Evolutionary conservation across 2,113 vertebrate species (phyloP).

Genomic region (Forbesichthys agassizii): DNA sequence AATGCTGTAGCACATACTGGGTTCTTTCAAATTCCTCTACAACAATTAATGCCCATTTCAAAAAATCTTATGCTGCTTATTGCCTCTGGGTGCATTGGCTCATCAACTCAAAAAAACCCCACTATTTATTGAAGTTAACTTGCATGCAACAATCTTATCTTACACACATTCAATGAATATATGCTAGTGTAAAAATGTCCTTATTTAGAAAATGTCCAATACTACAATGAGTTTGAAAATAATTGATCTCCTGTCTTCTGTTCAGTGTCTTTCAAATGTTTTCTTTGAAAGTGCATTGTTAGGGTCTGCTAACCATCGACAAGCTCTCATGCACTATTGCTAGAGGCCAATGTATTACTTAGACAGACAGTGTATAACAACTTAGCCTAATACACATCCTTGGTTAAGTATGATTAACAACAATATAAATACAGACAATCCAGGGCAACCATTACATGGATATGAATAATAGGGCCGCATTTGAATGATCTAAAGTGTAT

Average conservation of each 20-base stretch:
- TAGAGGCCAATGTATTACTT: background rate
- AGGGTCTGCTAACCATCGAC: background rate
- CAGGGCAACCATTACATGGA: too few relatives aligned
- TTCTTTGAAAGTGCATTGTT: constrained; percentile 5
- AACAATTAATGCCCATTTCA: too few relatives aligned
- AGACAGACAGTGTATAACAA: background rate
- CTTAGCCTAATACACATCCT: background rate
- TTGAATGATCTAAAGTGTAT: too few relatives aligned
- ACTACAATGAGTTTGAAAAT: background rate
- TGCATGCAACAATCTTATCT: too few relatives aligned
- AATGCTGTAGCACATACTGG: background rate
- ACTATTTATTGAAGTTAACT: too few relatives aligned
- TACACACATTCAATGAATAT: too few relatives aligned
- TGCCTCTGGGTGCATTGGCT: background rate
- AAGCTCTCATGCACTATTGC: background rate
- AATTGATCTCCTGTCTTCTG: background rate
- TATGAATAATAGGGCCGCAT: too few relatives aligned
- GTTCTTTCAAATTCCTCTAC: background rate
- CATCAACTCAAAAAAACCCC: too few relatives aligned
- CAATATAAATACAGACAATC: too few relatives aligned
- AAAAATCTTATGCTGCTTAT: background rate
- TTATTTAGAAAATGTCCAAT: background rate
- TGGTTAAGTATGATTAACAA: background rate
- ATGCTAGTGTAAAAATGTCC: background rate
- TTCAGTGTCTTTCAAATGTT: constrained; percentile 11